Evolutionary conservation across 2,888 invertebrate species (phyloP), one percentile per base, ranked within the genome.

Genomic region (Phengaris alcon): DNA sequence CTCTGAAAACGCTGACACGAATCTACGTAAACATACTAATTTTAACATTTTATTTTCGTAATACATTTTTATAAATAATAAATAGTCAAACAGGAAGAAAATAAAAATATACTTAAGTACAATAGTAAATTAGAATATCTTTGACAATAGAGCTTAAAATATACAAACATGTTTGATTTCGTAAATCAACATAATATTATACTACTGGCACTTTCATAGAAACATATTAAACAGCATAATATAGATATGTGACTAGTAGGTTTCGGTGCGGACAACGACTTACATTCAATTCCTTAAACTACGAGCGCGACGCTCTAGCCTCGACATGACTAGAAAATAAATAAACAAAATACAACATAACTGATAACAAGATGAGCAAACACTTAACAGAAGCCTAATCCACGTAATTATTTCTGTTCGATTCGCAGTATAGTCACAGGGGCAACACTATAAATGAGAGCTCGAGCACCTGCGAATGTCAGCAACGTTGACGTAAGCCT

Each of bases 221-320:
- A 81, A 80, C 81, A 75, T 78, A 82, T 82, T 81, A 83, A 84
- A 82, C 82, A 84, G 84, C 82, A 83, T 69, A 35, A 35, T 35
- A 72, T 86, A 85, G 87, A 87, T 88, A 88, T 88, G 89, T 88
- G 87, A 89, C 88, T 87, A 88, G 85, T 86, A 68, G 52, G 74
- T 80, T 77, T 78, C 79, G 79, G 84, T 85, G 87, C 86, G 86
- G 89, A 86, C 84, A 81, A 81, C 83, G 82, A 84, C 84, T 84
- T 84, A 82, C 84, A 81, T 86, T 82, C 82, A 83, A 81, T 85
- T 82, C 76, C 79, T 81, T 83, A 84, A 83, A 82, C 79, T 81
- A 84, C 77, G 79, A 81, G 84, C 81, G 83, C 78, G 74, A 75
- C 77, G 84, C 64, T 83, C 86, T 82, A 86, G 84, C 84, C 85